Percentiles rank a stretch among this genome's conserved stretches.
These are phyloP conservation scores for Teinopalpus imperialis DNA, from an alignment of 2,888 invertebrate species.

Conservation along the genomic window DNA sequence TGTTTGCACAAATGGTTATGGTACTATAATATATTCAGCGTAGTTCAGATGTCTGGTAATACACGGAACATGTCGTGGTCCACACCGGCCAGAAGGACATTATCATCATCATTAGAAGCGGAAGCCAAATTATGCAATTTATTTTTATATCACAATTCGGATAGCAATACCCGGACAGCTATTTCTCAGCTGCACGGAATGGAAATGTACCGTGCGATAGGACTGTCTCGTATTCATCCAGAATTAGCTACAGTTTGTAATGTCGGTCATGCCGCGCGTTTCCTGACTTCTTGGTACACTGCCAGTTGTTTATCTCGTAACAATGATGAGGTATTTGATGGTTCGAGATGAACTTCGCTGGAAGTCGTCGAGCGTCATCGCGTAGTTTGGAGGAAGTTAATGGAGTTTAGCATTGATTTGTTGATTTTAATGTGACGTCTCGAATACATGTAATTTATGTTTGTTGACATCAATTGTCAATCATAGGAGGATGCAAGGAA, in stretches of 20 bases:
- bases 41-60: too few species aligned
- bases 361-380: conserved; percentile 9
- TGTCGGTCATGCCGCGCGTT: conserved; percentile 6
- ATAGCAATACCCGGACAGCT: background rate
- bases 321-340: conserved; percentile 12
- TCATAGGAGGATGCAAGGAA: too few species aligned
- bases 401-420: background rate
- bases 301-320: conserved; percentile 20
- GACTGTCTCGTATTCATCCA: conserved; percentile 6
- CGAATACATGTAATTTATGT: too few species aligned
- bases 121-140: too few species aligned
- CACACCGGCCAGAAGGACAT: too few species aligned
- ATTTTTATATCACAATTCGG: too few species aligned
- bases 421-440: too few species aligned
- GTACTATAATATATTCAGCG: too few species aligned
- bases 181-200: background rate
- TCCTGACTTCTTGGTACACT: conserved; percentile 20
- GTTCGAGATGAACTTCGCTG: conserved; percentile 5
- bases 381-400: background rate
- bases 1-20: too few species aligned
- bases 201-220: conserved; percentile 1
- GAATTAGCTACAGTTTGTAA: conserved; percentile 7
- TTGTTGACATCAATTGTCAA: too few species aligned
- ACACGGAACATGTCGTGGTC: too few species aligned
- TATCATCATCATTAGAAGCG: too few species aligned